phyloP scores from a whole-genome alignment of 2,888 invertebrate genomes.

The Dascillus cervinus region DNA sequence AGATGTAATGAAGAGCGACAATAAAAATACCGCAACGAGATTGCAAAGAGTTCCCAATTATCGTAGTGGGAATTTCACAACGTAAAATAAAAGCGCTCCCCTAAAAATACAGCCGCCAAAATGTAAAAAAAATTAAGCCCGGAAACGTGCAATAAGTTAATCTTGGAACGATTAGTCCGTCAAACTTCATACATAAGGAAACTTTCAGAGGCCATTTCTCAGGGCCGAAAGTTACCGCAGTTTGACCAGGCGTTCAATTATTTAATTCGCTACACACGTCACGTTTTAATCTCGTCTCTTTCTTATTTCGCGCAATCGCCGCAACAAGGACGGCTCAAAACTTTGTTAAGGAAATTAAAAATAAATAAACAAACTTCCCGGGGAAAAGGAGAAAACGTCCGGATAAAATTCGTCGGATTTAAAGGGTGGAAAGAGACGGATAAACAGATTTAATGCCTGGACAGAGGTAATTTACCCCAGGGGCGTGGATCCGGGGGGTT shows the following conservation, averaged over 20 bases:
- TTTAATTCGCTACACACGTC: conserved; percentile 20
- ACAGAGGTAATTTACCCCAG: conserved; percentile 31
- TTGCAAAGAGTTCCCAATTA: too few species aligned
- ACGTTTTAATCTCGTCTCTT: conserved; percentile 11
- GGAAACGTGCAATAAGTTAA: conserved; percentile 23
- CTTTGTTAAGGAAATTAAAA: conserved; percentile 21
- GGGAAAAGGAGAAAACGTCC: too few species aligned
- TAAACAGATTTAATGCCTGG: conserved; percentile 30
- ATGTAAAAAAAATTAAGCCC: conserved; percentile 12
- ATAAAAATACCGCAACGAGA: too few species aligned
- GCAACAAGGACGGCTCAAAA: conserved; percentile 12
- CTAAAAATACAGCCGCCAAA: too few species aligned
- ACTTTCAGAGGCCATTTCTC: conserved; percentile 28
- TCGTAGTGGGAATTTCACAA: too few species aligned
- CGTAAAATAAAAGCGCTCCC: too few species aligned
- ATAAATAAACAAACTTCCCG: conserved; percentile 25
- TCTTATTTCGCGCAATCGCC: conserved; percentile 7
- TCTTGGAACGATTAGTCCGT: conserved; percentile 32
- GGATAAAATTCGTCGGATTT: conserved; percentile 13
- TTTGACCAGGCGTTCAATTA: conserved; percentile 31
- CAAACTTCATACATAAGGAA: conserved; percentile 32
- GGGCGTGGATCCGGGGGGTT: conserved; percentile 20
- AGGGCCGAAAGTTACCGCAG: conserved; percentile 30
- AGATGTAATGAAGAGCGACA: too few species aligned
- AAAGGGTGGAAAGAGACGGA: conserved; percentile 18